These are phyloP conservation scores for Clarias gariepinus DNA, from an alignment of 2,113 vertebrate genomes.

Conservation along the genomic window DNA sequence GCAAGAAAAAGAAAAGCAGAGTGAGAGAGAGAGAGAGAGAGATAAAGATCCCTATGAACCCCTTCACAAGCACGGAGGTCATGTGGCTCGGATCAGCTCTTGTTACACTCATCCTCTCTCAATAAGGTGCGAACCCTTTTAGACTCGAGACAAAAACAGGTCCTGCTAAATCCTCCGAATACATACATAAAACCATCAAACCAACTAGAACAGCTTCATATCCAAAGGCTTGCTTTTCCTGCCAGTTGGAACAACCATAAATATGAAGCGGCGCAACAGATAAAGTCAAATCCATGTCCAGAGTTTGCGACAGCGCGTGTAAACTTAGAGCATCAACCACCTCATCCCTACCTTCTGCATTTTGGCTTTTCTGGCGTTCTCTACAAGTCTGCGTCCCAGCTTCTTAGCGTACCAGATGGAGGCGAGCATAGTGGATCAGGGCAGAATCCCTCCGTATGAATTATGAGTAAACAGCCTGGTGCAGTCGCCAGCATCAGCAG, in stretches of 20 bases:
- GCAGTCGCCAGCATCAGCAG: conserved; percentile 57
- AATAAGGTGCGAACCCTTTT: conserved; percentile 17
- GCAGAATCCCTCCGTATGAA: conserved; percentile 51
- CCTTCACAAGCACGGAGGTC: conserved; percentile 10
- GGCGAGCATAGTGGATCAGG: conserved; percentile 83
- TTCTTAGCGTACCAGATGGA: conserved; percentile 98
- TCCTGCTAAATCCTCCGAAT: background rate
- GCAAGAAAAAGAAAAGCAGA: background rate
- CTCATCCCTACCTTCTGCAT: conserved; percentile 81
- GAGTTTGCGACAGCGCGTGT: background rate
- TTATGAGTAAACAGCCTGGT: conserved; percentile 57
- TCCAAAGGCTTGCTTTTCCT: background rate
- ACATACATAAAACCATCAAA: background rate
- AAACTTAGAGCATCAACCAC: conserved; percentile 12
- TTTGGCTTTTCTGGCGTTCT: conserved; percentile 92
- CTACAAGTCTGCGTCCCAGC: conserved; percentile 92
- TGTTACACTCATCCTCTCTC: conserved; percentile 27
- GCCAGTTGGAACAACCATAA: background rate
- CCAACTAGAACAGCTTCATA: background rate
- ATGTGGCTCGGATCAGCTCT: conserved; percentile 41
- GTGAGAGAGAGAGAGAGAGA: conserved; percentile 18
- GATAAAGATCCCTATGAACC: conserved; percentile 40
- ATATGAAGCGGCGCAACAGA: conserved; percentile 16
- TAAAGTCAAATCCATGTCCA: conserved; percentile 2
- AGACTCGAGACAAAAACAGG: background rate